phyloP scores from a whole-genome alignment of 2,888 invertebrate species.

The Stegophylla sp. region DNA sequence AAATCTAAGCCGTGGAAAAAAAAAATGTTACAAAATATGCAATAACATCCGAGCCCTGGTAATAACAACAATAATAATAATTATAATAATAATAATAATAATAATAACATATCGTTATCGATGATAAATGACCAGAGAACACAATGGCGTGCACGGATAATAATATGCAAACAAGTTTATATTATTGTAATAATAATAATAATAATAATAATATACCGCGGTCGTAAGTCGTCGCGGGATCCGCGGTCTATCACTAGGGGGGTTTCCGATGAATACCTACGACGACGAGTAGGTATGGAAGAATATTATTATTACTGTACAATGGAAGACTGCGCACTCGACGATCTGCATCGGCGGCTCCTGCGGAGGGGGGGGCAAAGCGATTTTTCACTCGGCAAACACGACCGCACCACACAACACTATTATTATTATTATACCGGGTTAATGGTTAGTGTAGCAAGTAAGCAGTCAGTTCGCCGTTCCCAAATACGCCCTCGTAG shows the following conservation, averaged over 20 bases:
- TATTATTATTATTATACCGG: no score
- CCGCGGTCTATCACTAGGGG: slow-evolving; percentile 12
- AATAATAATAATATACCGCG: no score
- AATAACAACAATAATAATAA: no score
- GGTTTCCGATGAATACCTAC: neutral
- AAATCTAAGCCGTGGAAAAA: no score
- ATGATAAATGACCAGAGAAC: slow-evolving; percentile 43
- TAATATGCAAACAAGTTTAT: slow-evolving; percentile 42
- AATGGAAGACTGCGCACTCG: neutral
- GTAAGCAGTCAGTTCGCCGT: no score
- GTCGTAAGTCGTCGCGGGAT: neutral
- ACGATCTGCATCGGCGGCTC: neutral
- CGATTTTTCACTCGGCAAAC: slow-evolving; percentile 44
- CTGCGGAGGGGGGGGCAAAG: neutral
- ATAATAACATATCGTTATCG: neutral
- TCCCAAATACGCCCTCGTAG: neutral
- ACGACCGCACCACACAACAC: neutral
- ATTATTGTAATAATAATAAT: no score
- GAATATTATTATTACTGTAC: neutral
- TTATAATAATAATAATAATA: no score
- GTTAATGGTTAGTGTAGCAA: no score
- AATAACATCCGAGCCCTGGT: no score
- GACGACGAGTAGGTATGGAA: neutral
- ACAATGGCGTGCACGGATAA: slow-evolving; percentile 34
- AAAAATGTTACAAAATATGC: no score